These are phyloP conservation scores for Netelia virgata DNA, from an alignment of 2,888 invertebrate genomes.

Conservation along the genomic window DNA sequence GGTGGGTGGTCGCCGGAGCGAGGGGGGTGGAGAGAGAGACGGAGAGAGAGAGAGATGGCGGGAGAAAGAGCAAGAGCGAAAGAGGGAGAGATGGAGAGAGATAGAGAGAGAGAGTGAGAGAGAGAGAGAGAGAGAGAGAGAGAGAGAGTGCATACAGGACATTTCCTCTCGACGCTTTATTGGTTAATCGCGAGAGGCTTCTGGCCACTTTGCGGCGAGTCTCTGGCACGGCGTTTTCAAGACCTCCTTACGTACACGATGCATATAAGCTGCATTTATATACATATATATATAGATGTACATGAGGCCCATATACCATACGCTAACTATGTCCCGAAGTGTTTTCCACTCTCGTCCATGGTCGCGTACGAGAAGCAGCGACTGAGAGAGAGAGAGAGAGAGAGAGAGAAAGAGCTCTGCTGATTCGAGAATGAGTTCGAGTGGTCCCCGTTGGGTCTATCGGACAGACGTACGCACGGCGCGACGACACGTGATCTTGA, in stretches of 20 bases:
- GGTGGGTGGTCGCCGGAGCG: constrained; percentile 37
- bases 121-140: constrained; percentile 1
- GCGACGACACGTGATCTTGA: constrained; percentile 47
- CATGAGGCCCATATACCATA: constrained; percentile 41
- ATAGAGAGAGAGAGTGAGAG: constrained; percentile 6
- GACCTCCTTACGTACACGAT: constrained; percentile 51
- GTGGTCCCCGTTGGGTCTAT: constrained; percentile 51
- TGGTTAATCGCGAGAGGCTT: constrained; percentile 60
- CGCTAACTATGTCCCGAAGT: constrained; percentile 55
- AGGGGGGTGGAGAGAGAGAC: constrained; percentile 4
- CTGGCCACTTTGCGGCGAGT: constrained; percentile 60
- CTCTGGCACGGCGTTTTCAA: constrained; percentile 52
- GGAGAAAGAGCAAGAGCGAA: no score
- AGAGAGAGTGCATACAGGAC: constrained; percentile 20
- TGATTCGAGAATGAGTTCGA: constrained; percentile 60
- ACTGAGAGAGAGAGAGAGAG: constrained; percentile 3
- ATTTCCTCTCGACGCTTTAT: constrained; percentile 54
- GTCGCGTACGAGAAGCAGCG: background rate
- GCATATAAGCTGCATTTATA: constrained; percentile 12
- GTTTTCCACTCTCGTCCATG: constrained; percentile 46
- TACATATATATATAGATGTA: background rate
- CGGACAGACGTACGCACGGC: constrained; percentile 21
- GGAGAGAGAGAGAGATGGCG: background rate
- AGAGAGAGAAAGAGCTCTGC: constrained; percentile 36
- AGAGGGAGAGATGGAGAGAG: constrained; percentile 11